These are phyloP conservation scores for Trialeurodes vaporariorum DNA, from an alignment of 1,140 invertebrate genomes.

Conservation along the genomic window DNA sequence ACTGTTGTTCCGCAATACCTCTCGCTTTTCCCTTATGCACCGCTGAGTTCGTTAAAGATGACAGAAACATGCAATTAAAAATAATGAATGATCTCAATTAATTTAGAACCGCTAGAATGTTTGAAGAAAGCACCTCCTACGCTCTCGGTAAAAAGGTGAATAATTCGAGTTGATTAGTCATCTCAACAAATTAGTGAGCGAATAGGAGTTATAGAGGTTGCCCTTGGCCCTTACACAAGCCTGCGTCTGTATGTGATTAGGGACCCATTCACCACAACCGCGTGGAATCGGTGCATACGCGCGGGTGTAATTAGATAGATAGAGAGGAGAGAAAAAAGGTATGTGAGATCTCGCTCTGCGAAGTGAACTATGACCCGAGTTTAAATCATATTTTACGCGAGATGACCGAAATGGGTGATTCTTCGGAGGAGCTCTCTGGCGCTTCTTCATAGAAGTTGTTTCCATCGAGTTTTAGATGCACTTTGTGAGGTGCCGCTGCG, in stretches of 20 bases:
- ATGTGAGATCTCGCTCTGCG: not conserved
- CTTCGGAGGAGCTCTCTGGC: too few species aligned
- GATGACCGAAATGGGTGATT: not conserved
- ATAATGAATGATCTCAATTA: too few species aligned
- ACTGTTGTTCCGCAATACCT: not conserved
- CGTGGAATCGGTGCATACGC: not conserved
- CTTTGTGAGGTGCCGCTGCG: too few species aligned
- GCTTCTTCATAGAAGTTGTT: too few species aligned
- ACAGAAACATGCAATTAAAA: too few species aligned
- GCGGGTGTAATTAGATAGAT: not conserved
- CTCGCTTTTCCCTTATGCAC: not conserved
- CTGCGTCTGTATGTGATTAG: not conserved
- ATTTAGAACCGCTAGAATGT: not conserved
- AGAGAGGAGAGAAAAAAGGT: not conserved
- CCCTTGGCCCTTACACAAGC: not conserved
- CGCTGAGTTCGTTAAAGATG: not conserved
- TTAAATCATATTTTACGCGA: not conserved
- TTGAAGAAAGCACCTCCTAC: not conserved
- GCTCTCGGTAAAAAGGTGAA: too few species aligned
- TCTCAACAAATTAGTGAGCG: not conserved
- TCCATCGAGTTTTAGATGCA: too few species aligned
- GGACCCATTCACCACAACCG: not conserved
- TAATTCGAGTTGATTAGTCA: not conserved
- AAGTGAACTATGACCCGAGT: not conserved
- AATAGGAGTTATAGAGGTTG: too few species aligned